Percentiles rank a stretch among this genome's conserved stretches.
These are phyloP conservation scores for Oceanites oceanicus DNA, from an alignment of 2,113 vertebrate species.

Conservation along the genomic window DNA sequence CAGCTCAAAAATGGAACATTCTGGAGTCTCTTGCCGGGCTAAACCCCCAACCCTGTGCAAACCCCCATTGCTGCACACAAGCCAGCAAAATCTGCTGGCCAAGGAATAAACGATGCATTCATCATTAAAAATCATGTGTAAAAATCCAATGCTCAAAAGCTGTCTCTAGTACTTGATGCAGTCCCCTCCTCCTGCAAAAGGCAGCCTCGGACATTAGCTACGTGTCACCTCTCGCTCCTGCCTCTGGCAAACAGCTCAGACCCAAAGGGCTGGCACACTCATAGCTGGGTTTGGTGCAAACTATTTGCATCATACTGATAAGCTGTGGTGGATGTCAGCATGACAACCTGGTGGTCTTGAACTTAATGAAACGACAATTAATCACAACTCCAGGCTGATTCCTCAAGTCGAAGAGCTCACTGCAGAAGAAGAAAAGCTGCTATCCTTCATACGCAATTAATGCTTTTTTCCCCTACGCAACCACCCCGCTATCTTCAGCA, in stretches of 20 bases:
- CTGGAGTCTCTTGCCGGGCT: background rate
- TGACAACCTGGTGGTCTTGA: background rate
- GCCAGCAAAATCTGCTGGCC: background rate
- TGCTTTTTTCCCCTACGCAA: background rate
- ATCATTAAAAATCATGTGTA: background rate
- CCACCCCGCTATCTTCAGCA: background rate
- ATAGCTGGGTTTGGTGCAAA: background rate
- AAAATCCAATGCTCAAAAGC: background rate
- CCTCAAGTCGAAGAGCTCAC: background rate
- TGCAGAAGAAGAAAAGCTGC: background rate
- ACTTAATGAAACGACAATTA: background rate
- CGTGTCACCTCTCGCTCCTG: background rate
- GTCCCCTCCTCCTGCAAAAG: background rate
- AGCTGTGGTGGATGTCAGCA: background rate
- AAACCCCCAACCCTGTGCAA: background rate
- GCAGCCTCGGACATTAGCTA: background rate
- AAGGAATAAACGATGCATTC: background rate
- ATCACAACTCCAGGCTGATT: background rate
- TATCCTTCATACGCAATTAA: background rate
- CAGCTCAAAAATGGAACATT: background rate
- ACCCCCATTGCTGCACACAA: background rate
- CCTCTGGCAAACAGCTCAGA: background rate
- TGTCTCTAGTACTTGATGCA: background rate
- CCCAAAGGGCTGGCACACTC: background rate
- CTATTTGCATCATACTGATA: background rate